These are phyloP conservation scores for Cyanocitta stelleri DNA, from an alignment of 2,113 vertebrate genomes.

Conservation along the genomic window DNA sequence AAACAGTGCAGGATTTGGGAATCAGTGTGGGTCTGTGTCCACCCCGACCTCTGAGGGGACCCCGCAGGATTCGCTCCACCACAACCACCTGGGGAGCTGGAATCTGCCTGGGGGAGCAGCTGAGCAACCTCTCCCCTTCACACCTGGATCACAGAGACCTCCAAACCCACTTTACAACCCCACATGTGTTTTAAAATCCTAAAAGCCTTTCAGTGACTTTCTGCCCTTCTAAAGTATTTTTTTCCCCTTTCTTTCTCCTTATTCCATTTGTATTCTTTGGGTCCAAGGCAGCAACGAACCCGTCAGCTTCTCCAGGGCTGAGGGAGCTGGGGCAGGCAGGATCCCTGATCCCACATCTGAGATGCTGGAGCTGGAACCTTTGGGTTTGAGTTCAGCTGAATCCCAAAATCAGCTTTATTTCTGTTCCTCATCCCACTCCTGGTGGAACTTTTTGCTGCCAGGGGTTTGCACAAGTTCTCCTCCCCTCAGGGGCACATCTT, in stretches of 20 bases:
- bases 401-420: not conserved
- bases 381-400: not conserved
- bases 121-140: not conserved
- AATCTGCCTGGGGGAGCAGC: not conserved
- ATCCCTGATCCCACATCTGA: fast-evolving
- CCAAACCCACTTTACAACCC: not conserved
- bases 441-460: not conserved
- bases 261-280: not conserved
- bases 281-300: not conserved
- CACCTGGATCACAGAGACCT: not conserved
- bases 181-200: not conserved
- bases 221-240: too few species aligned
- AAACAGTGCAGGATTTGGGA: not conserved
- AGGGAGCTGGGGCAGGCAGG: not conserved
- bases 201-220: not conserved
- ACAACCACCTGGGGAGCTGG: not conserved
- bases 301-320: not conserved
- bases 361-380: not conserved
- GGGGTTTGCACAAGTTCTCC: not conserved
- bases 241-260: not conserved
- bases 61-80: fast-evolving
- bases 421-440: not conserved
- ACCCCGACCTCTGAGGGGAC: fast-evolving
- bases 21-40: too few species aligned
- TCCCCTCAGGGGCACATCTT: too few species aligned